These are phyloP conservation scores for Seira sanloemensis DNA, from an alignment of 2,888 invertebrate species.

Conservation along the genomic window DNA sequence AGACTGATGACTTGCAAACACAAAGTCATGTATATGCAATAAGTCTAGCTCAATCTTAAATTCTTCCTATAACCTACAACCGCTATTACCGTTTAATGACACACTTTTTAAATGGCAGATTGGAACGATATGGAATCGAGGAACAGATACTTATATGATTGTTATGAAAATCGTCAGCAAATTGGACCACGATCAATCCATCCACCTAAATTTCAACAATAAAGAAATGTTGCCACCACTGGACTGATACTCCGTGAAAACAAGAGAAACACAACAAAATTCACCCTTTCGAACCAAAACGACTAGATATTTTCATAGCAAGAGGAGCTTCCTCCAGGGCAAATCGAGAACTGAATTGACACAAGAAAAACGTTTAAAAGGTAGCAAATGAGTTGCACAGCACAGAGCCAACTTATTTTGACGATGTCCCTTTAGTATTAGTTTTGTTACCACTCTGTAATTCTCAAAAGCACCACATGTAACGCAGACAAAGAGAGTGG, in stretches of 20 bases:
- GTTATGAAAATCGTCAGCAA: no score
- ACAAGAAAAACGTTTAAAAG: not conserved
- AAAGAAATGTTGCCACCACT: no score
- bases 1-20: no score
- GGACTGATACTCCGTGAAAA: no score
- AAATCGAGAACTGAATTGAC: not conserved
- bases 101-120: conserved; percentile 26
- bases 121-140: conserved; percentile 10
- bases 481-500: not conserved
- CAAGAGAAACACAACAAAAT: not conserved
- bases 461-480: conserved; percentile 5
- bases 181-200: no score
- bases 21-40: not conserved
- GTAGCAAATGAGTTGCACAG: not conserved
- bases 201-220: no score
- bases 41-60: not conserved
- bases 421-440: not conserved
- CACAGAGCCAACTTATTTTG: not conserved
- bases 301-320: not conserved
- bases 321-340: not conserved
- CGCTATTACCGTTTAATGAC: not conserved
- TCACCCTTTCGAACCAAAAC: not conserved
- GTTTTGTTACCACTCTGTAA: conserved; percentile 5
- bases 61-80: not conserved
- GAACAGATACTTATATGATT: no score